Evolutionary conservation across 2,888 invertebrate species (phyloP).

Genomic region (Agrochola lychnidis): DNA sequence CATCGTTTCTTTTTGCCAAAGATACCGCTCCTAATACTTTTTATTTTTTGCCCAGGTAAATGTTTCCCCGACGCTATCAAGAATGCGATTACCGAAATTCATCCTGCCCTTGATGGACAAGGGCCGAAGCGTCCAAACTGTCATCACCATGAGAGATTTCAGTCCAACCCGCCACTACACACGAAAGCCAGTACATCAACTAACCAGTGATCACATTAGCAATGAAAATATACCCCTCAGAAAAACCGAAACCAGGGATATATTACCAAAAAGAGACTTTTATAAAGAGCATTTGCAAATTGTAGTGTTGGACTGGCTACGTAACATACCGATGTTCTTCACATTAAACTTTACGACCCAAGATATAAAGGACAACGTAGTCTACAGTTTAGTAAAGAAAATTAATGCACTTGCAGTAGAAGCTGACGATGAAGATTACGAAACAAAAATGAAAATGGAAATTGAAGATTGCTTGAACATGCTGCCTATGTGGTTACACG

Average conservation of each 20-base stretch:
- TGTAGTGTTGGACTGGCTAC: slow-evolving; percentile 71
- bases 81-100: slow-evolving; percentile 45
- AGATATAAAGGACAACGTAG: slow-evolving; percentile 66
- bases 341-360: slow-evolving; percentile 58
- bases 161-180: slow-evolving; percentile 9
- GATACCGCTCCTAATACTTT: neutral
- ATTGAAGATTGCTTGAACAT: slow-evolving; percentile 72
- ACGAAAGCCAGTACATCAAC: neutral
- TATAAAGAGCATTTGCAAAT: slow-evolving; percentile 69
- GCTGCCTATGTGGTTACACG: slow-evolving; percentile 73
- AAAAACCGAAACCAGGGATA: slow-evolving; percentile 33
- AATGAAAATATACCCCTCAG: slow-evolving; percentile 5
- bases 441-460: slow-evolving; percentile 65
- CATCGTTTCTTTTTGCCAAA: neutral
- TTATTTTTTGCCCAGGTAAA: slow-evolving; percentile 45
- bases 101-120: neutral
- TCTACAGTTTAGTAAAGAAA: slow-evolving; percentile 71
- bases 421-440: slow-evolving; percentile 56
- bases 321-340: slow-evolving; percentile 71
- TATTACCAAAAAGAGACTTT: slow-evolving; percentile 52
- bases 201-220: neutral
- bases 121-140: slow-evolving; percentile 47
- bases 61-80: slow-evolving; percentile 53
- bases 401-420: slow-evolving; percentile 64
- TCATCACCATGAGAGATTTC: slow-evolving; percentile 50